Evolutionary conservation across 2,797 vertebrate species (phyloP).

Genomic region (Xyrichtys novacula): DNA sequence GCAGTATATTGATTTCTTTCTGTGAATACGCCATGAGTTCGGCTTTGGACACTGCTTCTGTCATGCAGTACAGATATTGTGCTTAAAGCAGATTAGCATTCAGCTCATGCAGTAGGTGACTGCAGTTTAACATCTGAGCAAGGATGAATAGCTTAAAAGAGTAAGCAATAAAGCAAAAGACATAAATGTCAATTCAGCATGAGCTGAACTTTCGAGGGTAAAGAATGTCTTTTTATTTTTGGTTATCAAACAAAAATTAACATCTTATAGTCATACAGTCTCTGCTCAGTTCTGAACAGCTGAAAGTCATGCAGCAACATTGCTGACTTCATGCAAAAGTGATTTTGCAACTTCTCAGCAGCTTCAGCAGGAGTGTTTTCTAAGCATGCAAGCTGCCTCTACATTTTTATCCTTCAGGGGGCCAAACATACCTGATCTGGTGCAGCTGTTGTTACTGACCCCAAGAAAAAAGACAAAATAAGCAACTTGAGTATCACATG

Average conservation of each 20-base stretch:
- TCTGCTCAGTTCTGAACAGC: constrained; percentile 37
- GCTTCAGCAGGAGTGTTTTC: constrained; percentile 25
- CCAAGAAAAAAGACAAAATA: constrained; percentile 66
- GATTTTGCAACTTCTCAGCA: constrained; percentile 33
- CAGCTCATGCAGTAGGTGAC: constrained; percentile 40
- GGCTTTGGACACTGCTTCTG: constrained; percentile 34
- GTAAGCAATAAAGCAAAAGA: constrained; percentile 45
- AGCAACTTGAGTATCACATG: no score
- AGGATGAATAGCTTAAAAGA: constrained; percentile 39
- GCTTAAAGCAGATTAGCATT: constrained; percentile 47
- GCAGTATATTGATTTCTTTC: constrained; percentile 21
- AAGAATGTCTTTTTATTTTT: neutral
- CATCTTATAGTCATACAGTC: neutral
- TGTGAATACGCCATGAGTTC: constrained; percentile 12
- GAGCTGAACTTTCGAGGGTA: neutral
- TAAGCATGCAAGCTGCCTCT: constrained; percentile 61
- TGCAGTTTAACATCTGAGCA: constrained; percentile 33
- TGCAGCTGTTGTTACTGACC: constrained; percentile 89
- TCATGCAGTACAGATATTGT: constrained; percentile 54
- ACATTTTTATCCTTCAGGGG: constrained; percentile 14
- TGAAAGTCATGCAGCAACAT: constrained; percentile 71
- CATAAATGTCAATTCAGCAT: constrained; percentile 1
- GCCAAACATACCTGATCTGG: constrained; percentile 90
- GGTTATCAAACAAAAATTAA: neutral
- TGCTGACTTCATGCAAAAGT: constrained; percentile 73